Base-by-base conservation (phyloP, 2,797 vertebrate genomes). In the Notolepis coatsorum region DNA sequence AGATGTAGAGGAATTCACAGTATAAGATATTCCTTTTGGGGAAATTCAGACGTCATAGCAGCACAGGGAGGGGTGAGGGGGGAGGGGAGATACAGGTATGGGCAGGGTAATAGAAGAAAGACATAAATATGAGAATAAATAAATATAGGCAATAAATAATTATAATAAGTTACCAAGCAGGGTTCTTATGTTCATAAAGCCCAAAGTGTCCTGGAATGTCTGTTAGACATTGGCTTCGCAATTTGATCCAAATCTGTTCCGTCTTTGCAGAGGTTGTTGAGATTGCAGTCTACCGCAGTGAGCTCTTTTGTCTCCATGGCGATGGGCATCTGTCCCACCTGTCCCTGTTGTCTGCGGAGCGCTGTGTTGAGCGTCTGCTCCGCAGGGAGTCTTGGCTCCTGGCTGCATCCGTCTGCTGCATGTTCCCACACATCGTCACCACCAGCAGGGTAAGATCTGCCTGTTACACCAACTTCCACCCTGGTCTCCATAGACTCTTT, bases 271-370 rank as follows among this genome's bases (percentile, higher is more conserved):
- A 96, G 81, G 84, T 99, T 84, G 88, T 93, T 46, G 96, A 99
- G 53, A 68, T 99, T 2, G 93, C 94, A 2, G 89, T 96, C 56
- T 93, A 91, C 79, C 96, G 93, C 79, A 96, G 75, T 6, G 96
- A 99, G 76, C 86, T 99, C 48, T 96, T 97, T 90, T 99, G 97
- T 82, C 95, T 99, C 35, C 95, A 96, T 23, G 85, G 84, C 2
- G 95, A 88, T 12, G 98, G 98, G 4, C 95, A 77, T 52, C 87
- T 99, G 52, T 95, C 94, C 7, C 96, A 96, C 81, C 82, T 99
- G 27, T 96, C 91, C 13, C 73, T 99, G 67, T 45, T 98, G 60
- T 90, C 93, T 25, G 94, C 90, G 2, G 97, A 99, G 69, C 95
- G 95, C 60, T 99, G 97, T 38, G 65, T 96, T 38, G 97, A 99